Base-by-base conservation (phyloP, 1,140 invertebrate species). In the Tetranychus cinnabarinus region DNA sequence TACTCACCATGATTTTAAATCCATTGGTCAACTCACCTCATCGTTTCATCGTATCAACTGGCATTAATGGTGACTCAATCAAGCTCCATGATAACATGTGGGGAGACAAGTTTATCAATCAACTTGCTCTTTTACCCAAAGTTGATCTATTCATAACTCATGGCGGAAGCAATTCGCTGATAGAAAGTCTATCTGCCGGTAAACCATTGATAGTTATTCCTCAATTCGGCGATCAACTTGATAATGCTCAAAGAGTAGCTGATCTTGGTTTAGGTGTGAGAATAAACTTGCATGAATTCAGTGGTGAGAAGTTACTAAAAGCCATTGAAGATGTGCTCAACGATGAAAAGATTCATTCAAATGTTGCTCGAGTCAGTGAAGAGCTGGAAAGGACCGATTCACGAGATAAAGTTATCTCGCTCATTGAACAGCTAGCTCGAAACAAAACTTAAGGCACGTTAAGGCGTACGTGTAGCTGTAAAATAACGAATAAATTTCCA, bases 211-310 rank as follows among this genome's bases (percentile, higher is more conserved):
- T 59, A 6, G 42, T 59, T 5, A 23, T 42, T 23, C 60, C 60
- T 5, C 13, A n/a, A n/a, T 59, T 61, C 8, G n/a, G n/a, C 0
- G 60, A 61, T 56, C 60, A 61, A 61, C 39, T 59, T 1, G 54
- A 61, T 31, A 55, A 58, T 60, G 60, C 57, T 12, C 48, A 58
- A 10, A 1, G 60, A 12, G n/a, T 61, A 10, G 48, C 5, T 15
- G 31, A 15, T 23, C 31, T 50, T 50, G 15, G 15, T 10, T 50
- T 50, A 1, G 48, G 48, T 4, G 15, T 5, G 31, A 50, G 15
- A 1, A 1, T 50, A 10, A 15, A 23, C 15, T 15, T 50, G 4
- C 15, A 15, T 6, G 48, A 50, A 23, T 50, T 50, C 2, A 23
- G 15, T 23, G 31, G 31, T 10, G 48, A 50, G 4, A 15, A 31